phyloP scores from a whole-genome alignment of 1,140 invertebrate genomes.

The Ips typographus region DNA sequence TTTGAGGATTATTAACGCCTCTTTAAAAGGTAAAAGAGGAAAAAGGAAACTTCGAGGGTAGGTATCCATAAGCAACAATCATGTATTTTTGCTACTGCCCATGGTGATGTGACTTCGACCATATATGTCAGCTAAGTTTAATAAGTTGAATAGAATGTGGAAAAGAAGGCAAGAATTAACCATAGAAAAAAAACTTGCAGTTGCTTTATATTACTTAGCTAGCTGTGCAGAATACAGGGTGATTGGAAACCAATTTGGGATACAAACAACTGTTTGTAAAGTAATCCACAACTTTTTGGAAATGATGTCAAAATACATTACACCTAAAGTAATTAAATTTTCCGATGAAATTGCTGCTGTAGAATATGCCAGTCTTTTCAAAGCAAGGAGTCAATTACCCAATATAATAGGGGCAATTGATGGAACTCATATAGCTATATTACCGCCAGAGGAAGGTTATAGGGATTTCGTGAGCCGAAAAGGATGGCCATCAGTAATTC shows the following conservation, averaged over 20 bases:
- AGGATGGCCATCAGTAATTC: too few species aligned
- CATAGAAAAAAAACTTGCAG: slow-evolving; percentile 35
- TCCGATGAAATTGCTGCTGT: slow-evolving; percentile 8
- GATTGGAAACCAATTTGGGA: slow-evolving; percentile 36
- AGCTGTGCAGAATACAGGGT: slow-evolving; percentile 38
- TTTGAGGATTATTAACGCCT: too few species aligned
- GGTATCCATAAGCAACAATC: too few species aligned
- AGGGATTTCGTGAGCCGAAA: background rate
- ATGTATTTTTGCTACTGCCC: too few species aligned
- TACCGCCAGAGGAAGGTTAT: slow-evolving; percentile 34
- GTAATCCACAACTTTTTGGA: slow-evolving; percentile 28
- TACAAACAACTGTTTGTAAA: slow-evolving; percentile 37
- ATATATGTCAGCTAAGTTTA: too few species aligned
- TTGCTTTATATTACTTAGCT: slow-evolving; percentile 34
- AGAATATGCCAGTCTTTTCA: slow-evolving; percentile 23
- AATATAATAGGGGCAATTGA: slow-evolving; percentile 42
- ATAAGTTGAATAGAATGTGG: too few species aligned
- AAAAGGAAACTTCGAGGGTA: too few species aligned
- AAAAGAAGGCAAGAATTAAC: too few species aligned
- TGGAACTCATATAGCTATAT: slow-evolving; percentile 38
- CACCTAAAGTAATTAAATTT: slow-evolving; percentile 21
- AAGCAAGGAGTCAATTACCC: slow-evolving; percentile 30
- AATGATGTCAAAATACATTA: slow-evolving; percentile 20
- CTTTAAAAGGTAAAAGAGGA: too few species aligned
- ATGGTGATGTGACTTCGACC: too few species aligned